Base-by-base conservation (phyloP, 2,888 invertebrate genomes). In the Pseudococcus jackbeardsleyi region DNA sequence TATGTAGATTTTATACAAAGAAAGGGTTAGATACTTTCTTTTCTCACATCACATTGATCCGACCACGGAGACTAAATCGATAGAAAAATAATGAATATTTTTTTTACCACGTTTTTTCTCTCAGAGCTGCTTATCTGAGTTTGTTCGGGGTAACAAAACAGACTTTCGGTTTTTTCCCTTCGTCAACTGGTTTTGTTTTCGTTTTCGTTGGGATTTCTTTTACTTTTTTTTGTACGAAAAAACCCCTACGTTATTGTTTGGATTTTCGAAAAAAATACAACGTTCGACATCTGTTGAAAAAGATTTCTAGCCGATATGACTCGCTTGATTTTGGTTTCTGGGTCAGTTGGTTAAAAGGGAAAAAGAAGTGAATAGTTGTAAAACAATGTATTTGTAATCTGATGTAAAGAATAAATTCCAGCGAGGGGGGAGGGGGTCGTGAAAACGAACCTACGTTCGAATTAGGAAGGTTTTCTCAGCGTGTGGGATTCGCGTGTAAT, bases 231-330 rank as follows among this genome's bases (percentile, higher is more conserved):
- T 33, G 0, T 1, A 4, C 19, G 46, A 82, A 46, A 82, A 82
- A 82, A 46, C 12, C 15, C 22, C n/a, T 17, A 46, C 79, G 46
- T 82, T 72, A 82, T 82, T 82, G 33, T 82, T 46, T 33, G 77
- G 77, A 77, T 77, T 82, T 82, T 82, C 79, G 46, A 19, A 17
- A 82, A 42, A 42, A 42, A 42, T 8, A 82, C 79, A 22, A 82
- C 79, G 79, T 82, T 82, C 42, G 19, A 82, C 79, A 82, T 42
- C 46, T 82, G 79, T 82, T 82, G 79, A 82, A 82, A 82, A 82
- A 42, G 46, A 46, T 82, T 46, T 82, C n/a, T 46, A 22, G 11
- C 8, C 7, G 22, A 64, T 64, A 82, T 19, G 46, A 46, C 79
- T 82, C 22, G n/a, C 46, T 42, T 33, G 79, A 33, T 72, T 33